Conservation (phyloP, 2,888 invertebrate species). For the Crossocerus cetratus region DNA sequence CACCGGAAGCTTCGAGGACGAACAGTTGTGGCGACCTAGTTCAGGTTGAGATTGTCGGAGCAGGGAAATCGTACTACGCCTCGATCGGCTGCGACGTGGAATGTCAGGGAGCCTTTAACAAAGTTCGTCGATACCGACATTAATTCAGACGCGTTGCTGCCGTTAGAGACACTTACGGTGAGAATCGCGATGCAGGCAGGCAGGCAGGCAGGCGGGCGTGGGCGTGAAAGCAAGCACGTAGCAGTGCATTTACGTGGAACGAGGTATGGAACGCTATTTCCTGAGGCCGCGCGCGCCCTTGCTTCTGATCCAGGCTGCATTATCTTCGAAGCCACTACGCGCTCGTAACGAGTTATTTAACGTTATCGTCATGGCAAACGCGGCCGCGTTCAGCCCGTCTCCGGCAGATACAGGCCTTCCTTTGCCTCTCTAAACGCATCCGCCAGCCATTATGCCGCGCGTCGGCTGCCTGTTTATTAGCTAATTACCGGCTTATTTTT, state of each 20-base stretch:
- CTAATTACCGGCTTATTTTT: conserved; percentile 62
- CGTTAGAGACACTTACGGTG: conserved; percentile 38
- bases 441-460: not conserved
- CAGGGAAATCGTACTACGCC: too few relatives aligned
- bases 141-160: conserved; percentile 44
- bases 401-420: not conserved
- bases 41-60: too few relatives aligned
- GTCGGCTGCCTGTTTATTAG: conserved; percentile 56
- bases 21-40: not conserved
- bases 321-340: conserved; percentile 35
- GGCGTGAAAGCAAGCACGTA: conserved; percentile 32
- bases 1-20: not conserved
- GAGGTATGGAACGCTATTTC: conserved; percentile 48
- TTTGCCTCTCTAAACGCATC: not conserved
- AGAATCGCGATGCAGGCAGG: conserved; percentile 39
- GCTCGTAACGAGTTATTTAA: conserved; percentile 52
- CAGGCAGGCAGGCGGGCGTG: conserved; percentile 22
- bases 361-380: conserved; percentile 45
- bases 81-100: conserved; percentile 20
- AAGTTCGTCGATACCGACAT: conserved; percentile 50
- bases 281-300: not conserved
- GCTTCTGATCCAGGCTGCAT: conserved; percentile 28
- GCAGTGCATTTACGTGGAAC: conserved; percentile 38
- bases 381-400: not conserved
- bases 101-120: conserved; percentile 29